Base-by-base conservation (phyloP, 2,797 vertebrate species). In the Borostomias antarcticus region DNA sequence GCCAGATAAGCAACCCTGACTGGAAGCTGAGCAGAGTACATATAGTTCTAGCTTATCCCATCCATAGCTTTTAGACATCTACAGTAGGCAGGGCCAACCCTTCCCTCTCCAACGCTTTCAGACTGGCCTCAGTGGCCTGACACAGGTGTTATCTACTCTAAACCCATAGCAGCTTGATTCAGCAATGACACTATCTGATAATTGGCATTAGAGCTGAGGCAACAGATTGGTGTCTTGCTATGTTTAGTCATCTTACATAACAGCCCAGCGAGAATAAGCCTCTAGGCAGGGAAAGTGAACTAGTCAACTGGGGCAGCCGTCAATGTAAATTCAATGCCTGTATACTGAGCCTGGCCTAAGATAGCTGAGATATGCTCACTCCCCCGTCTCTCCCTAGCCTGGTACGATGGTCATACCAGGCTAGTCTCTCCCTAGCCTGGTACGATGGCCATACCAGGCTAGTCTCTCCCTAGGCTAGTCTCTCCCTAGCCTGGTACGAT, bases 171-270 rank as follows among this genome's bases (percentile, higher is more conserved):
- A 51, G 67, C 76, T 84, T 85, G 48, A 81, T 86, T 88, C 64
- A 83, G 57, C 62, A 85, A 68, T 70, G 65, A 83, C 76, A 77
- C 66, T 72, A 66, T 88, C 90, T 90, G 86, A 82, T 93, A 91
- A 93, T 84, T 89, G 83, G 88, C 84, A 89, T 92, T 91, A 91
- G 80, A 82, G 87, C 80, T 71, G 78, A 75, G 75, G 76, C 69
- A 60, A 59, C 79, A 86, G 88, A 91, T 89, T 89, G 85, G 71
- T 86, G 57, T 85, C 68, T 69, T 83, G 79, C 89, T 89, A 85
- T 82, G 90, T 91, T 89, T 89, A 89, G 86, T 79, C 56, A 17
- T 69, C 73, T 92, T 93, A 88, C 74, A 65, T 90, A 93, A 93
- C 62, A 32, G 56, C 33, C 33, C 74, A 64, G 67, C 63, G 65